Conservation (phyloP, 2,888 invertebrate species). For the Aphrophora alni region DNA sequence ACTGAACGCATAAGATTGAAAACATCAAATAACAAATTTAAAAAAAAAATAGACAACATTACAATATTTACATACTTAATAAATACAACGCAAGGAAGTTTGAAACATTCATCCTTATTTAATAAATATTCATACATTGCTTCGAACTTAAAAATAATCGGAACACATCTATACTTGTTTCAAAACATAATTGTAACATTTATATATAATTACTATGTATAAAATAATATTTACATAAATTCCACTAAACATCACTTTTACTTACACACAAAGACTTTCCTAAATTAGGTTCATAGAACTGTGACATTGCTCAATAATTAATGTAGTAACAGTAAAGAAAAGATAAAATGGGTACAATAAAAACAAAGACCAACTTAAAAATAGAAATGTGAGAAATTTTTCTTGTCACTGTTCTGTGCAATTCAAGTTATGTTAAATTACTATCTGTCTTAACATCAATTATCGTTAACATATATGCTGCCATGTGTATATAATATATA, state of each 20-base stretch:
- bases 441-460: no score
- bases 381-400: no score
- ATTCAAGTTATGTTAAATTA: no score
- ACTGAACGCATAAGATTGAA: neutral
- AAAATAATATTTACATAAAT: neutral
- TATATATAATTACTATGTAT: neutral
- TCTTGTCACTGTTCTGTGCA: no score
- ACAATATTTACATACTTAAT: neutral
- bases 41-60: neutral
- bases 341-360: no score
- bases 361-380: no score
- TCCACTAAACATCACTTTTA: neutral
- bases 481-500: no score
- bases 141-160: neutral
- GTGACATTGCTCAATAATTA: no score
- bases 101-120: neutral
- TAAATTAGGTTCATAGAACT: no score
- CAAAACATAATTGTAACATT: neutral
- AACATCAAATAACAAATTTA: neutral
- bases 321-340: no score
- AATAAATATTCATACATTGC: neutral
- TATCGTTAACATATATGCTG: no score
- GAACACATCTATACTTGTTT: neutral
- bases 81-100: neutral
- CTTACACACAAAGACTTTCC: no score